Base-by-base conservation (phyloP, 1,140 invertebrate genomes). In the Drosophila nebulosa region DNA sequence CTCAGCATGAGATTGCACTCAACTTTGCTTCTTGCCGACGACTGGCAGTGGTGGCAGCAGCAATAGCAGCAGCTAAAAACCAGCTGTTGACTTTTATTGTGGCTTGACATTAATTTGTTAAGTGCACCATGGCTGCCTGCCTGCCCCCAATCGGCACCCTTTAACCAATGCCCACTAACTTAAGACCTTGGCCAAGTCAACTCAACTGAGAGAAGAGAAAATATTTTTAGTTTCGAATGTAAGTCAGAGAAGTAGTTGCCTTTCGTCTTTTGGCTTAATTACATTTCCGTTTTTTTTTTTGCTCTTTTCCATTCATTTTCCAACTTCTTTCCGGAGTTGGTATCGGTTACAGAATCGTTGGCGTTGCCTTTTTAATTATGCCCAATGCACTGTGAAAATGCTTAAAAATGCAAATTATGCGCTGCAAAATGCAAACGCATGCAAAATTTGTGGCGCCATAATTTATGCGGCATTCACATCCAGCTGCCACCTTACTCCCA, bases 31-130 rank as follows among this genome's bases (percentile, higher is more conserved):
- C 80, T 52, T 63, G n/a, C 61, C 62, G 42, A 24, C 36, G 27
- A 24, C 30, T 60, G 42, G 9, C 3, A 9, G 36, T 60, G 42
- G 9, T 5, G 14, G 36, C 3, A 5, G 36, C 3, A 5, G 18
- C 22, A 24, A 2, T 57, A 32, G 24, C 72, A 65, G 53, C 61
- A 26, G 58, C 32, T 10, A 7, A 46, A 51, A 83, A 76, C 68
- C 83, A 88, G 83, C 83, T 88, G 83, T 88, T 88, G 83, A 88
- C 75, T 88, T 88, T 88, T 88, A 88, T 88, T 88, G 83, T 88
- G 83, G 83, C 83, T 83, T 88, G 83, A 88, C 83, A 88, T 88
- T 88, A 88, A 88, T 88, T 88, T 88, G 83, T 88, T 88, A 88
- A 88, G 83, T 88, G 83, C 83, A 66, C 68, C 78, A 68, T 53